Conservation (phyloP, 2,797 vertebrate genomes). For the Hemitrygon akajei region DNA sequence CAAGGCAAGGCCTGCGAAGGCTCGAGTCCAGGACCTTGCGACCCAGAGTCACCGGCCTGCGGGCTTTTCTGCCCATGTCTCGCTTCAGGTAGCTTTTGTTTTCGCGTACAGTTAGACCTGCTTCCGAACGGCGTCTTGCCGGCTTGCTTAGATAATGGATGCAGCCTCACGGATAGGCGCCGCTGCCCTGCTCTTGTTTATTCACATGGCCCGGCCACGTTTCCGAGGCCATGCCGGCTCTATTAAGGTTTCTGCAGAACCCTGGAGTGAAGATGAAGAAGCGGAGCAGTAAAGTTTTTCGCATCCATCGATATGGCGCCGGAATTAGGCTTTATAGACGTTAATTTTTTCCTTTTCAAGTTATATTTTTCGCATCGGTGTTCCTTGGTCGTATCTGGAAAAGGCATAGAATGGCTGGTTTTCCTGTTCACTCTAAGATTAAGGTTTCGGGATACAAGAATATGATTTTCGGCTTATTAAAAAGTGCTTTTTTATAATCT, state of each 20-base stretch:
- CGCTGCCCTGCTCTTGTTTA: neutral
- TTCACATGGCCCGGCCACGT: slow-evolving; percentile 35
- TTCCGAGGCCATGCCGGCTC: neutral
- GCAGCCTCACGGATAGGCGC: neutral
- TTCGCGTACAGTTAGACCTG: neutral
- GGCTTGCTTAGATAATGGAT: too few relatives aligned
- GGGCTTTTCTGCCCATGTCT: neutral
- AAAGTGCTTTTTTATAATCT: too few relatives aligned
- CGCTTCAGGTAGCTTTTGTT: neutral
- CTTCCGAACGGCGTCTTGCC: too few relatives aligned
- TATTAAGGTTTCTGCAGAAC: neutral
- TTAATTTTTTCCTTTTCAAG: neutral
- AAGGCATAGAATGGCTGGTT: slow-evolving; percentile 6
- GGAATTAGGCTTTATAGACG: neutral
- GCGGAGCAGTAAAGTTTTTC: too few relatives aligned
- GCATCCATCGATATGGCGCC: neutral
- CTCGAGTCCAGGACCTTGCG: neutral
- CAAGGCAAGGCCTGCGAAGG: neutral
- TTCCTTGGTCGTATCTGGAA: neutral
- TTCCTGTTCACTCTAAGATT: neutral
- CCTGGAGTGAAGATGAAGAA: neutral
- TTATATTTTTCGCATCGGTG: slow-evolving; percentile 21
- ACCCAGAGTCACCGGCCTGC: neutral
- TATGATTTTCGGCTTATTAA: neutral
- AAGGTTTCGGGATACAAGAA: neutral